A percentile compares a stretch with the other conserved stretches of the same genome.
These are phyloP conservation scores for Hoplias malabaricus DNA, from an alignment of 2,113 vertebrate genomes.

Conservation along the genomic window DNA sequence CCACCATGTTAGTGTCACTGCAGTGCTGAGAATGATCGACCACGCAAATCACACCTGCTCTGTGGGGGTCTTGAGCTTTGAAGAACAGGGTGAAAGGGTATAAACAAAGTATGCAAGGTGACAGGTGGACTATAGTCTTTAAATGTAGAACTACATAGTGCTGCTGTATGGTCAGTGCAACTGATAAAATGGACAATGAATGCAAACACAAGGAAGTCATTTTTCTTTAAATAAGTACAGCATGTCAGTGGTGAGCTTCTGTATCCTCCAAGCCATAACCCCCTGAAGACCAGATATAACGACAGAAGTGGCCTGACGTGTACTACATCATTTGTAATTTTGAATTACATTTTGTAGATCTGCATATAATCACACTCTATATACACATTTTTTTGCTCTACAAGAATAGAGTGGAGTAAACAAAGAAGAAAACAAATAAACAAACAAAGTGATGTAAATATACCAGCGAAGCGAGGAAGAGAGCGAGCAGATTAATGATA, in stretches of 20 bases:
- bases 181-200: too few relatives aligned
- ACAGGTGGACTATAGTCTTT: too few relatives aligned
- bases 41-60: too few relatives aligned
- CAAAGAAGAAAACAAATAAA: conserved; percentile 69
- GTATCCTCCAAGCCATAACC: conserved; percentile 6
- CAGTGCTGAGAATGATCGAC: too few relatives aligned
- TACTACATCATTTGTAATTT: conserved; percentile 23
- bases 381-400: conserved; percentile 58
- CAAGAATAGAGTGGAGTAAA: conserved; percentile 67
- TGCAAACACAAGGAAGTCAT: too few relatives aligned
- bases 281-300: background rate
- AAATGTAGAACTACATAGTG: too few relatives aligned
- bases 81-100: too few relatives aligned
- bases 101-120: too few relatives aligned
- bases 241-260: background rate
- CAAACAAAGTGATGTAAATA: conserved; percentile 70
- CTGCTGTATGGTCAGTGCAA: too few relatives aligned
- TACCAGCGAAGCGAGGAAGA: conserved; percentile 49
- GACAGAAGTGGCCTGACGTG: background rate
- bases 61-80: too few relatives aligned
- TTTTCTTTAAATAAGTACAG: background rate
- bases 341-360: conserved; percentile 55
- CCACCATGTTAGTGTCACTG: too few relatives aligned
- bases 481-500: conserved; percentile 57
- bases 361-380: conserved; percentile 66